Conservation (phyloP, 2,888 invertebrate species). For the Trachelus stipa region DNA sequence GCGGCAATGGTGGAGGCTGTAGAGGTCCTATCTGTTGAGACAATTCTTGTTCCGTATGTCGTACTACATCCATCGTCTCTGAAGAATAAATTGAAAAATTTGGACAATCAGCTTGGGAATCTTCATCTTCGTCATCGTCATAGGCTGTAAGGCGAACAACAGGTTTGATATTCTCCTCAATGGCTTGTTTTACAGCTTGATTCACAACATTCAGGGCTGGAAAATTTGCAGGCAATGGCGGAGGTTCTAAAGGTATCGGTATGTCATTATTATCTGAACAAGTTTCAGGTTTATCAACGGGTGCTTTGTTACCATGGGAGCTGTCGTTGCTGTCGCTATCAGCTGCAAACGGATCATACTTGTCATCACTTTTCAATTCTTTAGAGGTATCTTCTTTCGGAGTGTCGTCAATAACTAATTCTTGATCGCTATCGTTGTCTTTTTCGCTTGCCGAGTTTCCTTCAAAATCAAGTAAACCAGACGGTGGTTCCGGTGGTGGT, state of each 20-base stretch:
- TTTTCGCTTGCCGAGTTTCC: slow-evolving; percentile 60
- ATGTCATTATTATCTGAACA: slow-evolving; percentile 13
- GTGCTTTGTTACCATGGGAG: slow-evolving; percentile 21
- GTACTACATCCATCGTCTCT: slow-evolving; percentile 80
- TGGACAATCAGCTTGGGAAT: slow-evolving; percentile 79
- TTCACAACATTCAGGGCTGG: slow-evolving; percentile 33
- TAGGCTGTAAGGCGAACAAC: slow-evolving; percentile 53
- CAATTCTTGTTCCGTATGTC: slow-evolving; percentile 67
- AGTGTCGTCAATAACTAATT: slow-evolving; percentile 61
- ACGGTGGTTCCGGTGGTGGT: slow-evolving; percentile 67
- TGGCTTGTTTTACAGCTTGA: slow-evolving; percentile 14
- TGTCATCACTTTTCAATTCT: slow-evolving; percentile 42
- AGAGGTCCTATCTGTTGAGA: slow-evolving; percentile 61
- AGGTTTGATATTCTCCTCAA: not conserved
- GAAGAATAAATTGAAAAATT: slow-evolving; percentile 89
- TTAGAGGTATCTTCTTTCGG: slow-evolving; percentile 49
- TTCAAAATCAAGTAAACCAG: slow-evolving; percentile 61
- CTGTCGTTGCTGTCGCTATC: slow-evolving; percentile 60
- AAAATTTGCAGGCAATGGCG: slow-evolving; percentile 37
- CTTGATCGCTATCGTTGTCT: slow-evolving; percentile 62
- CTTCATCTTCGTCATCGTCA: slow-evolving; percentile 69
- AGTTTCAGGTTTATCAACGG: slow-evolving; percentile 13
- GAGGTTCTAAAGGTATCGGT: slow-evolving; percentile 34
- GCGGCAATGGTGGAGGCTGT: slow-evolving; percentile 54
- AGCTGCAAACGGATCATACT: slow-evolving; percentile 61